Base-by-base conservation (phyloP, 2,888 invertebrate species). In the Dromius quadrimaculatus region DNA sequence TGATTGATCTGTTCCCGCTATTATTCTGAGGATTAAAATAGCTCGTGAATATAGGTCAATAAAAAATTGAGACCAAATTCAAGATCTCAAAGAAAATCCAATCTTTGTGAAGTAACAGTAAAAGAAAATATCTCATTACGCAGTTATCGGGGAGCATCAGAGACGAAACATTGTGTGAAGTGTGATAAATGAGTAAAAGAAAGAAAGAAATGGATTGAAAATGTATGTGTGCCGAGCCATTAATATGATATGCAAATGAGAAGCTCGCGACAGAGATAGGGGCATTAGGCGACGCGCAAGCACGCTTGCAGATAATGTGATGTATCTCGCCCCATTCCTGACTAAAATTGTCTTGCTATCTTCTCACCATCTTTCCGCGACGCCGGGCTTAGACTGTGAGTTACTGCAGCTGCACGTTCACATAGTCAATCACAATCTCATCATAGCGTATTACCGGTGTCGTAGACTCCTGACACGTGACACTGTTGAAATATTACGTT, bases 241-340 rank as follows among this genome's bases (percentile, higher is more conserved):
- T 76, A 76, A 75, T 74, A 74, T 73, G 73, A 74, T 74, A 76
- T 76, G 75, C 74, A 76, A 76, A 76, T 76, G 74, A 74, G 71
- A 47, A 50, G 41, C 23, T 63, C 43, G 66, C 62, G 73, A 71
- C 65, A 41, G 38, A 57, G 71, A 71, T 65, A 59, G 47, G 17
- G 65, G 50, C 41, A 32, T 43, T 45, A 63, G 23, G 23, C 34
- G n/a, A 57, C 23, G 22, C 45, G 54, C 71, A 38, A 43, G 66
- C 66, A 62, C 66, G 71, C 45, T 45, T 61, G 19, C 47, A 65
- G 66, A 62, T 71, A 71, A 71, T 66, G 71, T 71, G 71, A 71
- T 71, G 71, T 71, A 71, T 71, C 68, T 62, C 61, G 50, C 19
- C 23, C 50, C 62, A 41, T 66, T 71, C 47, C 50, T 71, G 61